Evolutionary conservation across 1,140 invertebrate species (phyloP), one percentile per base, ranked within the genome.

Genomic region (Ceratosolen fusciceps): DNA sequence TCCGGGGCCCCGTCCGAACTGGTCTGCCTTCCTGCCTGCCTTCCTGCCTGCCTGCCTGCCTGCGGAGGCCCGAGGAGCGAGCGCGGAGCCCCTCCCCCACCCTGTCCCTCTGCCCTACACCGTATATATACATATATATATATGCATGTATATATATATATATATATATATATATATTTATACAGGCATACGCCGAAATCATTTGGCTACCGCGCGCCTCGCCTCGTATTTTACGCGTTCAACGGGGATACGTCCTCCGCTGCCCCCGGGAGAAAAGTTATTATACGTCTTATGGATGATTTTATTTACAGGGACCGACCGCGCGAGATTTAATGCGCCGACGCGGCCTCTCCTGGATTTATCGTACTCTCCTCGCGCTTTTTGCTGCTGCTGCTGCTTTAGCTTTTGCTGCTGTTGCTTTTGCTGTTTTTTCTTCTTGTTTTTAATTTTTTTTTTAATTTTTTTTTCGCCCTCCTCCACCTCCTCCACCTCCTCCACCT

Each of bases 181-280:
- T 72, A 72, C 67, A 68, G n/a, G 67, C 67, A 47, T 60, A 39
- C 54, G 52, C 74, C 58, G 12, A 47, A 76, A 49, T 76, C 58
- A 67, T 67, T 43, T 29, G 58, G 60, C 74, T 67, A 62, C 73
- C 73, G 56, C 49, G 75, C 39, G 75, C 65, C 67, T 60, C 56
- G 31, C 54, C 73, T 67, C 74, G 74, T 77, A 77, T 68, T 77
- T 77, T 77, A 70, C 65, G 65, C 65, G 43, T 60, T 43, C 72
- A 62, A 73, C 71, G 71, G 19, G 29, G 52, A 73, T 73, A n/a
- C n/a, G n/a, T n/a, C n/a, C 62, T 31, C 19, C 52, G 19, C 31
- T 29, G 34, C 71, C 31, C 26, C 39, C 56, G 56, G 16, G 71
- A 43, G 12, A 14, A 39, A 43, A 39, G 26, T 37, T 43, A 74